These are phyloP conservation scores for Pyrrhia umbra DNA, from an alignment of 2,888 invertebrate genomes.

Conservation along the genomic window DNA sequence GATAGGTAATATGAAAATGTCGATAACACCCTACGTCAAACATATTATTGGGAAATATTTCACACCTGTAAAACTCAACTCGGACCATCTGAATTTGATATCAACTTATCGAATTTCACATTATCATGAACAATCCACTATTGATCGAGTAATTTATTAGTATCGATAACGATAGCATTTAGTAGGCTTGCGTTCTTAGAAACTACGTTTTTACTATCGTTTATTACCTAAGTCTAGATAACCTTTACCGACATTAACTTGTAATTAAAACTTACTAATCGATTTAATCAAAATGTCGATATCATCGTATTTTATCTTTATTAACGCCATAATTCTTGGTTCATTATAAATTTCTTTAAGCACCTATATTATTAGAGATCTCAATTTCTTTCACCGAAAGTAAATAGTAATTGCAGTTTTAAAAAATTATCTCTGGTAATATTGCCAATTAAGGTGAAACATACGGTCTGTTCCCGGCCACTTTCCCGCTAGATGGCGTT, in stretches of 20 bases:
- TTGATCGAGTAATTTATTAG: slow-evolving; percentile 46
- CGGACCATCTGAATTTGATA: background rate
- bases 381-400: slow-evolving; percentile 17
- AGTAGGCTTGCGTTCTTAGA: slow-evolving; percentile 30
- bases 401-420: slow-evolving; percentile 21
- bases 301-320: background rate
- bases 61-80: background rate
- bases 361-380: slow-evolving; percentile 17
- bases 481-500: too few relatives aligned
- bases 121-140: slow-evolving; percentile 48
- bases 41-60: background rate
- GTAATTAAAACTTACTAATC: slow-evolving; percentile 21
- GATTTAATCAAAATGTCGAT: slow-evolving; percentile 3
- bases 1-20: background rate
- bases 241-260: slow-evolving; percentile 27
- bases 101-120: slow-evolving; percentile 26
- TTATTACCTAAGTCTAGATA: slow-evolving; percentile 28
- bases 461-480: too few relatives aligned
- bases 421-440: slow-evolving; percentile 24
- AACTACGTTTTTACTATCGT: slow-evolving; percentile 34
- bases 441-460: slow-evolving; percentile 12
- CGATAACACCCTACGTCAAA: background rate
- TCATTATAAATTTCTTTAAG: background rate
- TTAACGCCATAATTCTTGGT: background rate
- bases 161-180: slow-evolving; percentile 45